Evolutionary conservation across 2,113 vertebrate species (phyloP).

Genomic region (Aphyosemion australe): DNA sequence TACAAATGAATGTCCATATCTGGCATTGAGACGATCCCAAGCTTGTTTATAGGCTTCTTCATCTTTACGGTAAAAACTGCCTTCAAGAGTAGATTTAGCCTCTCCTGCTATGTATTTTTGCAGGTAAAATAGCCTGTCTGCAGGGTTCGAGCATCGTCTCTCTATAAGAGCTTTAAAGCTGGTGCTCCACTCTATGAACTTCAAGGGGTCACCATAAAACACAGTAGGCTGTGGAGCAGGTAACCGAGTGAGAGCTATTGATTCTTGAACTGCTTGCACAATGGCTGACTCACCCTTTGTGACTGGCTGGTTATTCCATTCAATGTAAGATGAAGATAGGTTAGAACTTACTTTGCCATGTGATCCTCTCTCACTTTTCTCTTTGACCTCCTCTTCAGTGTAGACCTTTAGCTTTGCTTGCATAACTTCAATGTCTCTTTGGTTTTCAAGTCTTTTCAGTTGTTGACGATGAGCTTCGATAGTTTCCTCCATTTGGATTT

Average conservation of each 20-base stretch:
- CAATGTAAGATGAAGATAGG: background rate
- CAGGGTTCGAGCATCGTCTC: background rate
- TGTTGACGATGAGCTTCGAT: conserved; percentile 20
- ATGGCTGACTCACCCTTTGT: background rate
- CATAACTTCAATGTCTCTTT: conserved; percentile 18
- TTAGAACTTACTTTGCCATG: background rate
- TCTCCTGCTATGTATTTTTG: background rate
- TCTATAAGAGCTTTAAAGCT: conserved; percentile 5
- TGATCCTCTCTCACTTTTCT: background rate
- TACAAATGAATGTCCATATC: too few relatives aligned
- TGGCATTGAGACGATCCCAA: background rate
- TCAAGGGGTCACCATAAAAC: background rate
- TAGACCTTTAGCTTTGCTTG: conserved; percentile 2
- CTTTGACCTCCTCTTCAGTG: background rate
- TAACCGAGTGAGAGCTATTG: background rate
- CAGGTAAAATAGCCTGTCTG: background rate
- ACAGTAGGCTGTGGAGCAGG: conserved; percentile 5
- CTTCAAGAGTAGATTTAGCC: background rate
- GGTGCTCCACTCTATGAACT: conserved; percentile 3
- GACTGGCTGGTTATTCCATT: too few relatives aligned
- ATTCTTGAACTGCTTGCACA: conserved; percentile 8
- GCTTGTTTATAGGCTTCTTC: conserved; percentile 4
- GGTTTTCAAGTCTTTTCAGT: conserved; percentile 27
- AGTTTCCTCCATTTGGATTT: background rate
- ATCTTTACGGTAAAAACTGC: conserved; percentile 1